Base-by-base conservation (phyloP, 2,888 invertebrate species). In the Catocala fraxini region DNA sequence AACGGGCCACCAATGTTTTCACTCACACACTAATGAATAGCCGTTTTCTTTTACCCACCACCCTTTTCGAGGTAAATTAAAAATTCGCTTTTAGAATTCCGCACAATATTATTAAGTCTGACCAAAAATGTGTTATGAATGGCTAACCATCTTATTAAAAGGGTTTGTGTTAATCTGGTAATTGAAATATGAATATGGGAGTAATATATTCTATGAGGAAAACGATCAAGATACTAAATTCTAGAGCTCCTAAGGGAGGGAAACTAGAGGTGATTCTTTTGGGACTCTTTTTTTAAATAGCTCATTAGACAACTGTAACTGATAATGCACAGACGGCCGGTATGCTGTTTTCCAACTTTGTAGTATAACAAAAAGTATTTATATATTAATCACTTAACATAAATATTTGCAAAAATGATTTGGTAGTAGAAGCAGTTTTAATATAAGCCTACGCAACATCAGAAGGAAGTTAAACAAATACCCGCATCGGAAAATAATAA, bases 11-110 rank as follows among this genome's bases (percentile, higher is more conserved):
- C 65, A 64, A 71, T 71, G 68, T 80, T 79, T 79, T 68, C 66
- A 71, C 68, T 59, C 59, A 71, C 41, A 41, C 54, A 57, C 68
- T 75, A 78, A 78, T 80, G 75, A 81, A 81, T 72, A 71, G 72
- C 73, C 57, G 72, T 75, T 77, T 75, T 71, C 53, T 68, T 57
- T 73, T 48, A 61, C 59, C 63, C 69, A 57, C 53, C 43, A 45
- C 42, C 56, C 53, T 12, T 46, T 51, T 62, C 68, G 56, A 4
- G 35, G 51, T 62, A 51, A 63, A 60, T 65, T 56, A 51, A 68
- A 73, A 68, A 63, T 42, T 53, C 12, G 48, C 54, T 61, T 63
- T 55, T 39, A 59, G 35, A 52, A 58, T 63, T 53, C 45, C 48
- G 25, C 59, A 33, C 53, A 53, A 45, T 15, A 39, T 56, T 46